Evolutionary conservation across 2,113 vertebrate genomes (phyloP), one percentile per base, ranked within the genome.

Genomic region (Callocephalon fimbriatum): DNA sequence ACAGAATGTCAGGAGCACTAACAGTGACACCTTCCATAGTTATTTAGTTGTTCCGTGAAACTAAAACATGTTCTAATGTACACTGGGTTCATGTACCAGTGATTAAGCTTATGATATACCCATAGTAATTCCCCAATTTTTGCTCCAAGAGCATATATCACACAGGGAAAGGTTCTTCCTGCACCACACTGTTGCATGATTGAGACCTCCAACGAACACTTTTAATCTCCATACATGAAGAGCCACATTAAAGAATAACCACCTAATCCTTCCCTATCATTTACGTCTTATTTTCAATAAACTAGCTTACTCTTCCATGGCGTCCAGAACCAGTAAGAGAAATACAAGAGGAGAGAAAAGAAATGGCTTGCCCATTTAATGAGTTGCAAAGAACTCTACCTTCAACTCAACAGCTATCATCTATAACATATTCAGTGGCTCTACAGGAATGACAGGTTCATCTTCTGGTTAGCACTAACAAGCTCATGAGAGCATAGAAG

Each of bases 141-240:
- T 88, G 50, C 21, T 16, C 32, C 2, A 7, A 73, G 29, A 70
- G 11, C 8, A 6, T 8, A 0, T 32, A 54, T 20, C 35, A 27
- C 15, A 26, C 26, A 79, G 15, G 53, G 37, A 68, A 59, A 74
- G 18, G 54, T 19, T 85, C 26, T 51, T 59, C 21, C 32, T 32
- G 6, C 42, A 21, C 29, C 0, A 4, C 0, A 0, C 29, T 66
- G n/a, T 68, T 3, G 0, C 0, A 2, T 61, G 67, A 17, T 54
- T 91, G 48, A 84, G 83, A 40, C 10, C 50, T 93, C 38, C 17
- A 45, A 29, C 5, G 20, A 44, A 27, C 2, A 2, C 48, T 78
- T 77, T 22, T 53, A 47, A 42, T 15, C 40, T 84, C 40, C 27
- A 7, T 14, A 18, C 50, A 68, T 2, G 4, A 65, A 91, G 26